phyloP scores from a whole-genome alignment of 2,113 vertebrate species.

The Archocentrus centrarchus region DNA sequence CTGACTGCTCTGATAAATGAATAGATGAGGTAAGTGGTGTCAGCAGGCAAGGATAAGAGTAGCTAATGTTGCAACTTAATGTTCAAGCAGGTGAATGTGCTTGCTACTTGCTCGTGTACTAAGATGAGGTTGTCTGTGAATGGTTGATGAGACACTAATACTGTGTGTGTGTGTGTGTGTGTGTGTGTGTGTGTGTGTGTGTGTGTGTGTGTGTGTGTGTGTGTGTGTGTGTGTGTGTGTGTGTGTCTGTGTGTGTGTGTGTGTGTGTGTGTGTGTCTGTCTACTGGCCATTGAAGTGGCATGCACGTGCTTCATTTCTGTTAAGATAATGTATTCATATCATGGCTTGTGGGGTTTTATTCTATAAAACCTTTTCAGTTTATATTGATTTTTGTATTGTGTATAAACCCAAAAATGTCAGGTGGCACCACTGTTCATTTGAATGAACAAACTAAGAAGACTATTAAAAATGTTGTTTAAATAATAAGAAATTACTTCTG shows the following conservation, averaged over 20 bases:
- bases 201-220: no score
- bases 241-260: not conserved
- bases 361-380: not conserved
- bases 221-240: no score
- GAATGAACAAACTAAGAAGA: not conserved
- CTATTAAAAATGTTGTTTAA: not conserved
- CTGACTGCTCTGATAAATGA: not conserved
- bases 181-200: not conserved
- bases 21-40: not conserved
- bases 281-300: not conserved
- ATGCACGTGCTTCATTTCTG: not conserved
- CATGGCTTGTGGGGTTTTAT: not conserved
- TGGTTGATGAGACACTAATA: slow-evolving; percentile 27
- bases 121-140: slow-evolving; percentile 18
- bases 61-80: not conserved
- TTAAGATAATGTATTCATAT: not conserved
- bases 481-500: not conserved
- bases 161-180: no score
- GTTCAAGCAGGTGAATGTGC: slow-evolving; percentile 33
- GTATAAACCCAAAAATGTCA: not conserved
- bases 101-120: slow-evolving; percentile 19
- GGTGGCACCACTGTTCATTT: not conserved
- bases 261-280: not conserved
- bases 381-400: not conserved
- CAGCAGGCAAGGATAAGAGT: slow-evolving; percentile 5